A percentile compares a stretch with the other conserved stretches of the same genome.
These are phyloP conservation scores for Leptinotarsa undecemlineata DNA, from an alignment of 1,140 invertebrate species.

Conservation along the genomic window DNA sequence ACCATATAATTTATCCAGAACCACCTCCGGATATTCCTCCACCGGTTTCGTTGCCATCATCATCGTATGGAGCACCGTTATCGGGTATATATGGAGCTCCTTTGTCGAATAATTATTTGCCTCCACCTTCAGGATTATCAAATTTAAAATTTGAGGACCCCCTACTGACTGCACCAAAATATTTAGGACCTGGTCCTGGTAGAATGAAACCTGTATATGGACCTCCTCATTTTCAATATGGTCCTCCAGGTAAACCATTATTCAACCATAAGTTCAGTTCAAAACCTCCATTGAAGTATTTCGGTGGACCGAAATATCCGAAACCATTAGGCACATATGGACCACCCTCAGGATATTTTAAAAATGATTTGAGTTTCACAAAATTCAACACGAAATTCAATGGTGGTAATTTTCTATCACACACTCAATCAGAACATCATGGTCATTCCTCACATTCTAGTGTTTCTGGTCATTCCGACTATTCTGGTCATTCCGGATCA, in stretches of 20 bases:
- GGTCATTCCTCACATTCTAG: background rate
- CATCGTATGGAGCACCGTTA: slow-evolving; percentile 48
- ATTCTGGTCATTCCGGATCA: slow-evolving; percentile 11
- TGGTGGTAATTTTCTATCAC: slow-evolving; percentile 11
- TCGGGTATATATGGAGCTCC: slow-evolving; percentile 20
- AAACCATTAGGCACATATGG: slow-evolving; percentile 25
- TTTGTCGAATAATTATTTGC: background rate
- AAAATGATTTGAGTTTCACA: slow-evolving; percentile 33
- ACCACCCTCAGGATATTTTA: slow-evolving; percentile 29
- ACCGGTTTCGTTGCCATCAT: slow-evolving; percentile 37
- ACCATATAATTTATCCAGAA: slow-evolving; percentile 57
- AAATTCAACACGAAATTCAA: slow-evolving; percentile 47
- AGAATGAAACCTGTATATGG: slow-evolving; percentile 54
- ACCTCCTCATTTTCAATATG: slow-evolving; percentile 58
- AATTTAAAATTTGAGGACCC: slow-evolving; percentile 33
- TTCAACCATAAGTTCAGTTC: slow-evolving; percentile 50
- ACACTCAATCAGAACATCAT: background rate
- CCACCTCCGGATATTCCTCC: slow-evolving; percentile 57
- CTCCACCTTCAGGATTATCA: slow-evolving; percentile 40
- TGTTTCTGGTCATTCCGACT: slow-evolving; percentile 12
- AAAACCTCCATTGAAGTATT: slow-evolving; percentile 53
- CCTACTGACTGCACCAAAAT: slow-evolving; percentile 33
- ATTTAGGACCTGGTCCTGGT: slow-evolving; percentile 28
- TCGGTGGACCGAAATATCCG: slow-evolving; percentile 47
- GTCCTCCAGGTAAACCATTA: slow-evolving; percentile 56